Evolutionary conservation across 2,113 vertebrate genomes (phyloP), one percentile per base, ranked within the genome.

Genomic region (Carassius carassius): DNA sequence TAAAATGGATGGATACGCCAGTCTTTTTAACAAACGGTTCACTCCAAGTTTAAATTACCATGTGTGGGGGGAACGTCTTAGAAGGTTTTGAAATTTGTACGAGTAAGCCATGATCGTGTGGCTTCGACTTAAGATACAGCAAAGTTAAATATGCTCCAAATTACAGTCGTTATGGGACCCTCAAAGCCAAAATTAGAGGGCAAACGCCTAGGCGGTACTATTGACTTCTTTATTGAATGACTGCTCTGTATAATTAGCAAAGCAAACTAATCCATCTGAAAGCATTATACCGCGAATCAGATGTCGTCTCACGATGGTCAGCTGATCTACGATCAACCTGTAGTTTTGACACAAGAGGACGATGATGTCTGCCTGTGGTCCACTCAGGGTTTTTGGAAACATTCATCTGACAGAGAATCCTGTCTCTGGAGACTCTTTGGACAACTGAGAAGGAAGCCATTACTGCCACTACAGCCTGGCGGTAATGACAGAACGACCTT

Each of bases 211-310:
- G 19, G 81, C 1, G 44, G 23, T 75, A 65, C 62, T 74, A 58
- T 87, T 83, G 14, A 49, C 80, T 86, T 80, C 87, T 86, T 87
- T 89, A 90, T 86, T 85, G 78, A 86, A 69, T 62, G 87, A 87
- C 41, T 84, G 86, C 83, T 58, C 86, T 76, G 32, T 72, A 69
- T 86, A 85, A 88, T 91, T 88, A 86, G 86, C 84, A 86, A 87
- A 91, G 87, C 54, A 90, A 90, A 90, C 19, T 85, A 77, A 83
- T 80, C 16, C 19, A 69, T 82, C 23, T 17, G 80, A 86, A 63
- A 62, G 70, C 78, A 19, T 14, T 65, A 35, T 62, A 11, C 35
- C 14, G 21, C 0, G 49, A 32, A 25, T 77, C 74, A 4, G 49
- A 19, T 29, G 56, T n/a, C 72, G 65, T 44, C 44, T 44, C 44